Base-by-base conservation (phyloP, 2,888 invertebrate genomes). In the Tiliacea aurago region DNA sequence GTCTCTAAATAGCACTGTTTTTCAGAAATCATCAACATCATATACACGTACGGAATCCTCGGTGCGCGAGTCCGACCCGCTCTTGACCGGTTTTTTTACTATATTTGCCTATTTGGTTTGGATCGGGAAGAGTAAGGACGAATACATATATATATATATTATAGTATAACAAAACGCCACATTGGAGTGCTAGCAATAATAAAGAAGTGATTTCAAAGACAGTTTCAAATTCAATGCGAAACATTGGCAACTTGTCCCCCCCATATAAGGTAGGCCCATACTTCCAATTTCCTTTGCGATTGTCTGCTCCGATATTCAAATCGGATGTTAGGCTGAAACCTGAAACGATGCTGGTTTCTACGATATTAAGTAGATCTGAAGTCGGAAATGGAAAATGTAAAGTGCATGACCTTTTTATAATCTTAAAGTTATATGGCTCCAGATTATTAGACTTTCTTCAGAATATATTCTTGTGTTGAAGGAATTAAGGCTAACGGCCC, bases 211-310 rank as follows among this genome's bases (percentile, higher is more conserved):
- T 68, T 62, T 43, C 15, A 53, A 47, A 64, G 10, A 33, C 45
- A 64, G 13, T 59, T 59, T 33, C 20, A 59, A 59, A 64, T 72
- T 79, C 47, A 72, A 53, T 43, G 13, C 23, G 18, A 43, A 37
- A 49, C 10, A 71, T 59, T 63, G 45, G 33, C 41, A 79, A n/a
- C 53, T 64, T 47, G 28, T 47, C 20, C 33, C n/a, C n/a, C 20
- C 20, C 9, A 47, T 53, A 43, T 23, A 64, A 9, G 28, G 28
- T 33, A 51, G 28, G 4, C n/a, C 2, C 15, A 28, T 58, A 23
- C 20, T 53, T 53, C 7, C 45, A 71, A 78, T 79, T 72, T 76
- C 47, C 47, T 72, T 51, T 64, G 18, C 15, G 13, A 78, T 23
- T 55, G 33, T 53, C 47, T 41, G 53, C 37, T 78, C 20, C 23